Percentiles rank a stretch among this genome's conserved stretches.
phyloP scores from a whole-genome alignment of 2,113 vertebrate genomes.

The Melospiza georgiana region DNA sequence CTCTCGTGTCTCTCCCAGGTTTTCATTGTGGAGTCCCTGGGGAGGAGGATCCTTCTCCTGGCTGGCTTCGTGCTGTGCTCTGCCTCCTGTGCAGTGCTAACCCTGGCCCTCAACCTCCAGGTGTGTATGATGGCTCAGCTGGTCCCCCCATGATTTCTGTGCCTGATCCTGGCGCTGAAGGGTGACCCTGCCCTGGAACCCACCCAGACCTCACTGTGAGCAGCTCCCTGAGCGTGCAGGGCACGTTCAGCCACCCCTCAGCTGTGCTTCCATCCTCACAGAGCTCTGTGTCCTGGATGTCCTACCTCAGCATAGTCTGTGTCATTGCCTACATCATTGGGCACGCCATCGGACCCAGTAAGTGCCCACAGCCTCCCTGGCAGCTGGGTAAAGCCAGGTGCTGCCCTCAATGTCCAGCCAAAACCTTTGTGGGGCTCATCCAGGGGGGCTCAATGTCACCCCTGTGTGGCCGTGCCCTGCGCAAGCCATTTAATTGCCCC shows the following conservation, averaged over 20 bases:
- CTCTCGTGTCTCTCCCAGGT: conserved; percentile 70
- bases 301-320: conserved; percentile 87
- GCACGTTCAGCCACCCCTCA: not conserved
- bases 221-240: not conserved
- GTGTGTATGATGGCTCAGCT: conserved; percentile 53
- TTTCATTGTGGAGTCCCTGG: conserved; percentile 87
- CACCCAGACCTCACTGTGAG: not conserved
- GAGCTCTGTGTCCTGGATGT: conserved; percentile 80
- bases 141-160: not conserved
- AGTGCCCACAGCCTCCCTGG: conserved; percentile 33
- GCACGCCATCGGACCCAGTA: conserved; percentile 91
- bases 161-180: not conserved
- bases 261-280: not conserved
- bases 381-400: not conserved
- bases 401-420: not conserved
- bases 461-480: not conserved
- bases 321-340: conserved; percentile 87
- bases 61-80: conserved; percentile 86
- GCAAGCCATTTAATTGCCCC: not conserved
- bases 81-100: conserved; percentile 79
- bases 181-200: not conserved
- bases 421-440: not conserved
- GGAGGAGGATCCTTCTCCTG: conserved; percentile 84
- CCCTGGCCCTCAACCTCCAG: conserved; percentile 84
- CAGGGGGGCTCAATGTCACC: not conserved